Evolutionary conservation across 2,113 vertebrate species (phyloP), one percentile per base, ranked within the genome.

Genomic region (Cryptotis parvus): DNA sequence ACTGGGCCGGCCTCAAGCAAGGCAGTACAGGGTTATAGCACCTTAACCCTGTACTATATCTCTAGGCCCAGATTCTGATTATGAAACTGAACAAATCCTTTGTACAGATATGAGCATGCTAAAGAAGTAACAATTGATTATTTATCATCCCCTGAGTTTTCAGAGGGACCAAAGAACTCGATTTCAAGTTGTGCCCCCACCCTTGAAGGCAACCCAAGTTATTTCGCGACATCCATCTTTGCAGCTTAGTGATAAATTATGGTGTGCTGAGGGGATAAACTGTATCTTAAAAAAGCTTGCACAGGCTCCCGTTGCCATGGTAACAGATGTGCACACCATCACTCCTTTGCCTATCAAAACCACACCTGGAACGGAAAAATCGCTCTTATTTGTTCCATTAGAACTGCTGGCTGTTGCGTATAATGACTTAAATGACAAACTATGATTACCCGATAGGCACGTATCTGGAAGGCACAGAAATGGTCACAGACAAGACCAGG

Each of bases 261-360:
- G 97, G 95, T 96, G 97, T 97, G 98, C 98, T 97, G 97, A 98
- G 98, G 98, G 98, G 97, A 98, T 98, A 98, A 98, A 98, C 98
- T 94, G 94, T 97, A 98, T 98, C 98, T 98, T 97, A 95, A 97
- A 97, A 98, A 97, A 97, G 97, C 97, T 96, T 96, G 96, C 97
- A 96, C 94, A 97, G 93, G 94, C 93, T 95, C 97, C 97, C 91
- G 98, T 99, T 98, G 98, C 98, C 98, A 98, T 98, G 98, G 97
- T 97, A 99, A 99, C 98, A 95, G 96, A 97, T 90, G 95, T 96
- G 97, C 96, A 97, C 96, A 97, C 97, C 98, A 98, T 98, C 98
- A 98, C 97, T 98, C 98, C 97, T 97, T 95, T 95, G 96, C 98
- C 98, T 97, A 98, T 98, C 98, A 98, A 97, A 98, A 97, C 97